A percentile compares a stretch with the other conserved stretches of the same genome.
Conservation (phyloP, 2,797 vertebrate species). For the Heliangelus exortis region DNA sequence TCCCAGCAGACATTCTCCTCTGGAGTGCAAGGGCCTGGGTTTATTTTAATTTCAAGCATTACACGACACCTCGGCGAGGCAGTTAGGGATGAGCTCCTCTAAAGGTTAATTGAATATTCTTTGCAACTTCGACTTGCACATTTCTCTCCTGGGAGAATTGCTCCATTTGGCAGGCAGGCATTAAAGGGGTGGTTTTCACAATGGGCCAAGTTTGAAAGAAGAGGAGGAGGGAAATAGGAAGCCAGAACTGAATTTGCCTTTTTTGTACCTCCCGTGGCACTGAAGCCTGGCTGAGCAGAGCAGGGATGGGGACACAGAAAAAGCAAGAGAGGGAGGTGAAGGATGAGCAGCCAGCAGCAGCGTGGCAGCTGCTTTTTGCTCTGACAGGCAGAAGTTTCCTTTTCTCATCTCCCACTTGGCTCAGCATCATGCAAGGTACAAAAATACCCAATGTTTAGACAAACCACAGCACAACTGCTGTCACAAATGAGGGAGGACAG, state of each 20-base stretch:
- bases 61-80: neutral
- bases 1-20: neutral
- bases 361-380: neutral
- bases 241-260: neutral
- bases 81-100: neutral
- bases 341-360: neutral
- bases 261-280: neutral
- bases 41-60: neutral
- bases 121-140: neutral
- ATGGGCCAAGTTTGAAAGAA: neutral
- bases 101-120: slow-evolving; percentile 35
- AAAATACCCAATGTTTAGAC: neutral
- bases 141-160: neutral
- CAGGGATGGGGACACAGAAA: neutral
- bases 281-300: neutral
- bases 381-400: neutral
- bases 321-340: neutral
- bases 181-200: slow-evolving; percentile 19
- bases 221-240: neutral
- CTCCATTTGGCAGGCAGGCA: slow-evolving; percentile 30
- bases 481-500: neutral
- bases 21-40: neutral
- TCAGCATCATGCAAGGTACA: neutral
- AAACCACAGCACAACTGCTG: accelerated
- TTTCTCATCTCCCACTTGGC: neutral